phyloP scores from a whole-genome alignment of 2,113 vertebrate genomes.

The Embiotoca jacksoni region DNA sequence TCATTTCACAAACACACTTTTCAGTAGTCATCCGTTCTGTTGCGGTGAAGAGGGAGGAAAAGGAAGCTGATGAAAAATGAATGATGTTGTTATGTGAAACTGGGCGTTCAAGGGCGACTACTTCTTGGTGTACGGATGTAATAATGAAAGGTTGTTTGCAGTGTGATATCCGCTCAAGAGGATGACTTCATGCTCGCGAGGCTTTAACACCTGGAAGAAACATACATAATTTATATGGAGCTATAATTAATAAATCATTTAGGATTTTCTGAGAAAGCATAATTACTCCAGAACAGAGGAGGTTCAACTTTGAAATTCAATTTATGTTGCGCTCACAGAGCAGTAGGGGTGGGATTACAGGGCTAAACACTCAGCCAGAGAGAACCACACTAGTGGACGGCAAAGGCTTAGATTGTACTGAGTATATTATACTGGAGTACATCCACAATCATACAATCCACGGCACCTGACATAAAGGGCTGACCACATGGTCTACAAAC shows the following conservation, averaged over 20 bases:
- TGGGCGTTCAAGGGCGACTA: neutral
- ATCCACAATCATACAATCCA: neutral
- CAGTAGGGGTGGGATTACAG: neutral
- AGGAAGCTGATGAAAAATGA: slow-evolving; percentile 44
- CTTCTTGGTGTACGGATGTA: neutral
- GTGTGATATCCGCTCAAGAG: slow-evolving; percentile 18
- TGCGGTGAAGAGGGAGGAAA: neutral
- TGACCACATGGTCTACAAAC: neutral
- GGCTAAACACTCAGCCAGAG: neutral
- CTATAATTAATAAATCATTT: slow-evolving; percentile 50
- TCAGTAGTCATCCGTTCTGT: slow-evolving; percentile 24
- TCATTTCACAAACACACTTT: slow-evolving; percentile 35
- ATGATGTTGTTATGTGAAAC: slow-evolving; percentile 12
- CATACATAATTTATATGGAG: slow-evolving; percentile 50
- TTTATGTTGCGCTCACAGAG: slow-evolving; percentile 14
- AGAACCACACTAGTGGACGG: neutral
- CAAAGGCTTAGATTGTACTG: neutral
- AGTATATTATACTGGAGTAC: neutral
- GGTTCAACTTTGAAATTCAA: slow-evolving; percentile 53
- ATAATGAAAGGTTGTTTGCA: slow-evolving; percentile 30
- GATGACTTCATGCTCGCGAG: slow-evolving; percentile 15
- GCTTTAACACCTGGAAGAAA: slow-evolving; percentile 39
- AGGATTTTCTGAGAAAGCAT: slow-evolving; percentile 38
- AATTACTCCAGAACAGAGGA: slow-evolving; percentile 45
- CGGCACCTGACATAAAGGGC: neutral